phyloP scores from a whole-genome alignment of 2,113 vertebrate genomes.

The Spermophilus dauricus region DNA sequence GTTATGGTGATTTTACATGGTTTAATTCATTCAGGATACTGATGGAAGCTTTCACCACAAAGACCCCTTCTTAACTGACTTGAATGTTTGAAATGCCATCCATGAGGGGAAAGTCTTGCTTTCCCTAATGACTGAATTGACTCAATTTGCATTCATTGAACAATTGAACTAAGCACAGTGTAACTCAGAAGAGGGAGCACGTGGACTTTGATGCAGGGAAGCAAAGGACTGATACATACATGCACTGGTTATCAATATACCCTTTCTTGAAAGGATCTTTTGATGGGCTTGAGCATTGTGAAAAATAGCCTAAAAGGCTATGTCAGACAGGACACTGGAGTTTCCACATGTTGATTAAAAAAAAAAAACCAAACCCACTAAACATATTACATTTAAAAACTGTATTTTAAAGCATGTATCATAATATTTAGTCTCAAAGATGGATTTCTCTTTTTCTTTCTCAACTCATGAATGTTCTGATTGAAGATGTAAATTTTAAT shows the following conservation, averaged over 20 bases:
- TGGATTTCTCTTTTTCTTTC: slow-evolving; percentile 24
- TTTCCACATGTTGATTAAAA: slow-evolving; percentile 5
- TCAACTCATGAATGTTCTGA: background rate
- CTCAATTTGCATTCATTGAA: background rate
- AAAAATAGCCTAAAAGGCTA: background rate
- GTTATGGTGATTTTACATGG: background rate
- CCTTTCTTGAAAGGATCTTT: background rate
- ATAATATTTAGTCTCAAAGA: background rate
- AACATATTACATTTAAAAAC: background rate
- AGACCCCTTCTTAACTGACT: background rate
- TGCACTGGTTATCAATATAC: background rate
- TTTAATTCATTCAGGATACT: background rate
- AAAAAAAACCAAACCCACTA: background rate
- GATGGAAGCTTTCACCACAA: background rate
- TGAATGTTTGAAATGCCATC: slow-evolving; percentile 14
- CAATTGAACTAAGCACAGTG: background rate
- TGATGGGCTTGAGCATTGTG: background rate
- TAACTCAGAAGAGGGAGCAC: background rate
- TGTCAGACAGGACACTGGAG: background rate
- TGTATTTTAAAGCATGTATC: background rate
- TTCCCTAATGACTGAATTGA: background rate
- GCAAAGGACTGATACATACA: background rate
- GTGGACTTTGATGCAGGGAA: background rate
- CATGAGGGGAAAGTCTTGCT: background rate
- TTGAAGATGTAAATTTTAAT: slow-evolving; percentile 47